Percentiles rank a stretch among this genome's conserved stretches.
These are phyloP conservation scores for Megaceryle alcyon DNA, from an alignment of 2,797 vertebrate genomes.

Conservation along the genomic window DNA sequence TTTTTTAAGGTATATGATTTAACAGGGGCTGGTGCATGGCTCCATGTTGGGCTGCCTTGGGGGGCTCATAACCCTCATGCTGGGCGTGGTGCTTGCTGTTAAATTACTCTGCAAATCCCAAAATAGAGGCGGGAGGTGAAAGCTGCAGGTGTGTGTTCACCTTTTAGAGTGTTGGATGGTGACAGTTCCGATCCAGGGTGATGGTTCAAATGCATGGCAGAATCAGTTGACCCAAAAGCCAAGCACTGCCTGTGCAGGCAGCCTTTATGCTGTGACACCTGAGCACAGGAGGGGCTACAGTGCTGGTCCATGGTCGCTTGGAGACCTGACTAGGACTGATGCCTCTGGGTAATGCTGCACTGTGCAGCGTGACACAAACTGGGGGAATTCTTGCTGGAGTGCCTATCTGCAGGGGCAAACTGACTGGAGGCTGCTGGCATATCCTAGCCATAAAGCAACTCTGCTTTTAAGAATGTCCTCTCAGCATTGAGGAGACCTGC, in stretches of 20 bases:
- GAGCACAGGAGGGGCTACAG: not conserved
- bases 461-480: not conserved
- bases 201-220: not conserved
- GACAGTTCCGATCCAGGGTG: not conserved
- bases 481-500: not conserved
- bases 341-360: fast-evolving
- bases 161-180: not conserved
- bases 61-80: not conserved
- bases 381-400: not conserved
- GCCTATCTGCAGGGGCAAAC: not conserved
- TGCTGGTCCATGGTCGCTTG: not conserved
- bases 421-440: not conserved
- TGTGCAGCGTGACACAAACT: fast-evolving
- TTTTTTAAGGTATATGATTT: not conserved
- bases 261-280: not conserved
- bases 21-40: not conserved
- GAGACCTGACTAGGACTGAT: fast-evolving
- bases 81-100: not conserved
- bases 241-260: fast-evolving
- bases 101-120: not conserved
- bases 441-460: not conserved
- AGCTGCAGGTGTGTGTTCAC: not conserved
- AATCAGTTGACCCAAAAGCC: not conserved
- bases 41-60: not conserved
- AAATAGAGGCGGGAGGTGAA: not conserved